Percentiles rank a stretch among this genome's conserved stretches.
Conservation (phyloP, 2,113 vertebrate genomes). For the Podilymbus podiceps region DNA sequence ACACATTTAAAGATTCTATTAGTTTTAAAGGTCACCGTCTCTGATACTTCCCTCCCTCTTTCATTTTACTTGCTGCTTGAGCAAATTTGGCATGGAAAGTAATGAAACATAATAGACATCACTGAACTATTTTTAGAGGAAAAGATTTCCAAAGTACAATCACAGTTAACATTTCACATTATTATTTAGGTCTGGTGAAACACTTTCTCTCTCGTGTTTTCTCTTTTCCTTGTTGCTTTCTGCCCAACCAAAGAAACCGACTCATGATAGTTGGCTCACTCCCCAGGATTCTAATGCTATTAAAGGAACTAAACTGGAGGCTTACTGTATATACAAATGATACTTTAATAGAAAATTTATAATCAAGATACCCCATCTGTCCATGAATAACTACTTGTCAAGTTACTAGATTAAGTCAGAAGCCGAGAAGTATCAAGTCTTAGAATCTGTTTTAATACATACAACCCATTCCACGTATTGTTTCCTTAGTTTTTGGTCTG, state of each 20-base stretch:
- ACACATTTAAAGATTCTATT: not conserved
- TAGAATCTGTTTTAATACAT: not conserved
- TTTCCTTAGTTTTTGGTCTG: not conserved
- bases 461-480: not conserved
- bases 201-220: not conserved
- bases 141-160: not conserved
- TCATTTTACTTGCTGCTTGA: constrained; percentile 7
- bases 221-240: not conserved
- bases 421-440: not conserved
- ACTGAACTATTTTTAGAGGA: not conserved
- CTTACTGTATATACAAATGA: not conserved
- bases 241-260: not conserved
- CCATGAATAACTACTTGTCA: not conserved
- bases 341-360: not conserved
- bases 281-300: not conserved
- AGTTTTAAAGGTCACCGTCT: not conserved
- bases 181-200: not conserved
- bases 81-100: not conserved
- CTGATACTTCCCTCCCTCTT: not conserved
- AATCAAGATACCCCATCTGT: not conserved
- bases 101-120: not conserved
- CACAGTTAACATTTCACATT: not conserved
- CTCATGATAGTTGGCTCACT: not conserved
- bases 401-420: not conserved
- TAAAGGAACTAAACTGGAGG: not conserved